Evolutionary conservation across 2,113 vertebrate species (phyloP).

Genomic region (Protobothrops flavoviridis): DNA sequence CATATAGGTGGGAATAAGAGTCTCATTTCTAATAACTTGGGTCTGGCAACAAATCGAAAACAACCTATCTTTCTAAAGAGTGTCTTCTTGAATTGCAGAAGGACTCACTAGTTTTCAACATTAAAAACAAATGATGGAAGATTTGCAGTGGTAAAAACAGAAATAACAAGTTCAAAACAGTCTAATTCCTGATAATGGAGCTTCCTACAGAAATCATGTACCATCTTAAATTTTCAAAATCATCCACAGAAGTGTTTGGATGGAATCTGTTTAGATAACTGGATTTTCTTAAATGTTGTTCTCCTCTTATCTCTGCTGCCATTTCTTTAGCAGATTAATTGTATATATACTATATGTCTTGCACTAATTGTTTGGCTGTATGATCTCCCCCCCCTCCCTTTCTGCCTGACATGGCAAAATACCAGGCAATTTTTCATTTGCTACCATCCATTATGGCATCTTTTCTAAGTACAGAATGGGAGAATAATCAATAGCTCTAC

Average conservation of each 20-base stretch:
- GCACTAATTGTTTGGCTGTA: not conserved
- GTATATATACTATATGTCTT: not conserved
- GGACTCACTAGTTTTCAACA: not conserved
- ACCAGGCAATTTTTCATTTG: not conserved
- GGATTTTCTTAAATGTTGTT: not conserved
- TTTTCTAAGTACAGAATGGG: constrained; percentile 12
- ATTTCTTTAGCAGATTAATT: not conserved
- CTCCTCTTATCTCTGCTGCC: not conserved
- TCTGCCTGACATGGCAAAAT: not conserved
- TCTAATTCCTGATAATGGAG: not conserved
- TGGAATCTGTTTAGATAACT: not conserved
- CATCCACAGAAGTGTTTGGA: not conserved
- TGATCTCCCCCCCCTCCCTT: not conserved
- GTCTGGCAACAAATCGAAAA: not conserved
- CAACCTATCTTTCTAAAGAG: not conserved
- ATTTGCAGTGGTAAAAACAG: not conserved
- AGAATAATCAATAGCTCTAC: not conserved
- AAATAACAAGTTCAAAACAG: not conserved
- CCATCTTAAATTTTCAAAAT: not conserved
- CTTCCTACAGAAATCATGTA: not conserved
- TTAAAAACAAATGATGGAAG: not conserved
- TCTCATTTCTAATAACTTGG: not conserved
- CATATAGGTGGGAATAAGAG: not conserved
- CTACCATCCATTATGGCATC: not conserved
- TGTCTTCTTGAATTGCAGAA: not conserved